These are phyloP conservation scores for Siniperca obscura DNA, from an alignment of 2,797 vertebrate species.

Conservation along the genomic window DNA sequence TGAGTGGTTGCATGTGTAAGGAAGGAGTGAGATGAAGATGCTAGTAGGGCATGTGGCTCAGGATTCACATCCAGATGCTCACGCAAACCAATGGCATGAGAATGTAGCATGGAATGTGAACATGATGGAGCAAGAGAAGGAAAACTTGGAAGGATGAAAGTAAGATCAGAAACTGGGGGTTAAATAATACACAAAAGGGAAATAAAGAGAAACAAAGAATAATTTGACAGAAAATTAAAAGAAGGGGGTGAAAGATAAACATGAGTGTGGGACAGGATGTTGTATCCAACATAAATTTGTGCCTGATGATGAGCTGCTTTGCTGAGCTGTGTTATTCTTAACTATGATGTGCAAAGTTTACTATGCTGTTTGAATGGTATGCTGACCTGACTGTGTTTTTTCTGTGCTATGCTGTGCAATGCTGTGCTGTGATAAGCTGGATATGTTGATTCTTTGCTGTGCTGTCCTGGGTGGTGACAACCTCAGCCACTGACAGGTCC, in stretches of 20 bases:
- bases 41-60: slow-evolving; percentile 66
- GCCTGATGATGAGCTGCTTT: slow-evolving; percentile 39
- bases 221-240: slow-evolving; percentile 1
- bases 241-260: slow-evolving; percentile 14
- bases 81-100: slow-evolving; percentile 43
- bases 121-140: slow-evolving; percentile 12
- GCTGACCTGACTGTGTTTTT: slow-evolving; percentile 59
- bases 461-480: slow-evolving; percentile 79
- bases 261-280: slow-evolving; percentile 13
- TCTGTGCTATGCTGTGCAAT: slow-evolving; percentile 43
- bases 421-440: slow-evolving; percentile 63
- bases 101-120: slow-evolving; percentile 31
- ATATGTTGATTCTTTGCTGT: slow-evolving; percentile 76
- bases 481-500: slow-evolving; percentile 82
- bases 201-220: background rate
- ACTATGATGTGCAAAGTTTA: slow-evolving; percentile 50
- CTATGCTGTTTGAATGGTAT: slow-evolving; percentile 46
- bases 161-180: slow-evolving; percentile 18
- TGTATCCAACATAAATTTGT: slow-evolving; percentile 20
- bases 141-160: slow-evolving; percentile 24
- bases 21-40: slow-evolving; percentile 58
- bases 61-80: slow-evolving; percentile 72
- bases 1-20: slow-evolving; percentile 48
- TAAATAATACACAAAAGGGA: slow-evolving; percentile 11
- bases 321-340: slow-evolving; percentile 46